Base-by-base conservation (phyloP, 2,888 invertebrate species). In the Luperina nickerlii region DNA sequence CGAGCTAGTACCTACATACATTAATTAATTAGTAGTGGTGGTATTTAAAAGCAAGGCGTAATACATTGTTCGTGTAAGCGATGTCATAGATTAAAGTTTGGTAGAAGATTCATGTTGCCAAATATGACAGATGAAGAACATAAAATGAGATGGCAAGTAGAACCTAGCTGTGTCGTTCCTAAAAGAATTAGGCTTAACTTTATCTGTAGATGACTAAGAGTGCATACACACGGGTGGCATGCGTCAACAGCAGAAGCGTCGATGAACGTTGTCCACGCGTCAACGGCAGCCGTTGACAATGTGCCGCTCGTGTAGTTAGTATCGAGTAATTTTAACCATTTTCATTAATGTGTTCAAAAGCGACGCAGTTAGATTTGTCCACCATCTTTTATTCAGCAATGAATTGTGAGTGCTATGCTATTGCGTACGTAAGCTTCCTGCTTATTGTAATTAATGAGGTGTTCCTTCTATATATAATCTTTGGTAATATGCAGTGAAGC, bases 401-500 rank as follows among this genome's bases (percentile, higher is more conserved):
- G 18, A 38, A 48, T 32, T 18, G 48, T 20, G 38, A 18, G 11
- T 38, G 5, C 18, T 27, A 24, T n/a, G 4, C n/a, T 27, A 18
- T 45, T 42, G 42, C 54, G 2, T 9, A 24, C 1, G 6, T 57
- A 9, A 57, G 15, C 18, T 27, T 74, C 42, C 15, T 24, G 2
- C 8, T 24, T 51, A 32, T 11, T 57, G 2, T 38, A 1, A 0
- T 48, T 18, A 5, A 63, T 15, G 8, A 72, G 9, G 15, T 74
- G 65, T 27, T 9, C 48, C 42, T 54, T 85, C 79, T 80, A 60
- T 62, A 18, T 38, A 7, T 84, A 77, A 48, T 87, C 81, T 77
- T 32, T 84, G 84, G 32, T 57, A 13, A 51, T 84, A 87, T 88
- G 91, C 90, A 90, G 81, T 90, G 88, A 87, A 90, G 91, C 90